These are phyloP conservation scores for Ctenosaura bakeri DNA, from an alignment of 2,797 vertebrate genomes.

Conservation along the genomic window DNA sequence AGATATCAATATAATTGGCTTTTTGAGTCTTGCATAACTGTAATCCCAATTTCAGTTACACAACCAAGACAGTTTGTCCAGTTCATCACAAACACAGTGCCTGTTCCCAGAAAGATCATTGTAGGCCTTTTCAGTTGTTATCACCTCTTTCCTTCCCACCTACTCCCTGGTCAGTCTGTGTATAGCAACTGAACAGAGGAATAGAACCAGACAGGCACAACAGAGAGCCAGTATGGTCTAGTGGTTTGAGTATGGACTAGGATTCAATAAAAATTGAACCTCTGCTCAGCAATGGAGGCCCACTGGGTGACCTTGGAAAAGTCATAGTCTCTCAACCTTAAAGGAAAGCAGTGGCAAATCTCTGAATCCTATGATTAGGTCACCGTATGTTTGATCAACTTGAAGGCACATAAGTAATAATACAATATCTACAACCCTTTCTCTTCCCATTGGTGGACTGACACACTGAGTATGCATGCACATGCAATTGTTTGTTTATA, in stretches of 20 bases:
- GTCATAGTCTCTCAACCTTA: too few species aligned
- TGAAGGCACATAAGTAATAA: too few species aligned
- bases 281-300: too few species aligned
- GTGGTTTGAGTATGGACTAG: too few species aligned
- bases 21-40: slow-evolving; percentile 5
- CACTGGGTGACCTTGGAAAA: too few species aligned
- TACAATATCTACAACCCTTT: too few species aligned
- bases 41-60: slow-evolving; percentile 6
- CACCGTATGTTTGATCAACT: too few species aligned
- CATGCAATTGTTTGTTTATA: background rate
- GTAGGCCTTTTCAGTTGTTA: background rate
- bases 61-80: fast-evolving
- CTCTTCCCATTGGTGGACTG: too few species aligned
- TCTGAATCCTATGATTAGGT: too few species aligned
- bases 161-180: background rate
- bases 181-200: background rate
- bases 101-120: background rate
- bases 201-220: background rate
- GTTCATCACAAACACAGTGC: background rate
- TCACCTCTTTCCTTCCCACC: background rate
- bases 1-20: slow-evolving; percentile 33
- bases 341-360: too few species aligned
- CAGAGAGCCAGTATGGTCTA: background rate
- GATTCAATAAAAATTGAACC: too few species aligned
- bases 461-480: too few species aligned